These are phyloP conservation scores for Drosophila yakuba DNA, from an alignment of 1,140 invertebrate genomes.

Conservation along the genomic window DNA sequence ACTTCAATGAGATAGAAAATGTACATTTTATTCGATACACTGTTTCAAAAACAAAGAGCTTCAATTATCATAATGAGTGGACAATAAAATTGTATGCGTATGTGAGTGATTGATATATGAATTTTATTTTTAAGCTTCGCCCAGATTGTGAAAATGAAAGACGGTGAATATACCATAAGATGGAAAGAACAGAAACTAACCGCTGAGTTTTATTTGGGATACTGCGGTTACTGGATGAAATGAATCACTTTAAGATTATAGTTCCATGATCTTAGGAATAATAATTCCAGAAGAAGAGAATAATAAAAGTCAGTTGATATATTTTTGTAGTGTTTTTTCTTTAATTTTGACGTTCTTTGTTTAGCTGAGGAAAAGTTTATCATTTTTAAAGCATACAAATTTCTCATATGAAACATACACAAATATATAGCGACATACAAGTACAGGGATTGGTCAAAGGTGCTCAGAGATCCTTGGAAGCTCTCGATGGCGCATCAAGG, in stretches of 20 bases:
- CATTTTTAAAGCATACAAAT: constrained; percentile 68
- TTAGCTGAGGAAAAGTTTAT: constrained; percentile 55
- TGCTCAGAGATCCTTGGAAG: constrained; percentile 16
- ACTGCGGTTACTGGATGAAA: too few species aligned
- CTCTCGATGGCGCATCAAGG: constrained; percentile 3
- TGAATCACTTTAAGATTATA: too few species aligned
- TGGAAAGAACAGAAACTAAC: constrained; percentile 11
- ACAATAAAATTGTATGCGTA: constrained; percentile 72
- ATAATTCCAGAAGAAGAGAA: too few species aligned
- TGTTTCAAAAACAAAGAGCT: constrained; percentile 62
- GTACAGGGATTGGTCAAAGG: constrained; percentile 20
- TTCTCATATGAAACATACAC: constrained; percentile 66
- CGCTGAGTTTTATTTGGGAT: background rate
- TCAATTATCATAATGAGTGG: constrained; percentile 72
- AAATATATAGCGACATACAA: constrained; percentile 68
- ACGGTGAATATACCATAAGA: constrained; percentile 62
- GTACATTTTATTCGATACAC: constrained; percentile 35
- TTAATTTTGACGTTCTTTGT: constrained; percentile 50
- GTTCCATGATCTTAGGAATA: too few species aligned
- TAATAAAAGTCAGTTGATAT: background rate
- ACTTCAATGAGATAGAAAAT: constrained; percentile 36
- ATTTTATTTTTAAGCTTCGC: constrained; percentile 53
- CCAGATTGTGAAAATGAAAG: constrained; percentile 69
- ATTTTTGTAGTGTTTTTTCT: constrained; percentile 59
- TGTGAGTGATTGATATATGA: constrained; percentile 65